A percentile compares a stretch with the other conserved stretches of the same genome.
Evolutionary conservation across 2,888 invertebrate species (phyloP).

Genomic region (Latrodectus hesperus): DNA sequence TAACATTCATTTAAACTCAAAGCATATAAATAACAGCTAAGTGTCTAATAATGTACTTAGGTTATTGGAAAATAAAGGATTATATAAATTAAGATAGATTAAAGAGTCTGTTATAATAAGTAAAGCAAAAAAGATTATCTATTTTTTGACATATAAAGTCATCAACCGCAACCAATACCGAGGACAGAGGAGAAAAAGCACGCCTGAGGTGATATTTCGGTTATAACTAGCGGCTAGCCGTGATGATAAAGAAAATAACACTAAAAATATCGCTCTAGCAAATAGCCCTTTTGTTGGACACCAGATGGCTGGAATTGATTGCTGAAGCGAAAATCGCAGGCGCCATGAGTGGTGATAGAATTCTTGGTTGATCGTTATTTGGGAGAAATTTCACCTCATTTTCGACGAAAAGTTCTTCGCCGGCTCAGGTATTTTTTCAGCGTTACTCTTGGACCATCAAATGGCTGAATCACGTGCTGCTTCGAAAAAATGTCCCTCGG

Average conservation of each 20-base stretch:
- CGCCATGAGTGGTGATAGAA: slow-evolving; percentile 57
- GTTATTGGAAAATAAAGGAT: no score
- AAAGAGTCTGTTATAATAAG: no score
- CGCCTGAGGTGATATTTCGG: slow-evolving; percentile 42
- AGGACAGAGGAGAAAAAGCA: slow-evolving; percentile 11
- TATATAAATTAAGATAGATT: no score
- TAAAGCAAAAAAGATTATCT: not conserved
- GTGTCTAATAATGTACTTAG: no score
- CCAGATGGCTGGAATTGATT: slow-evolving; percentile 63
- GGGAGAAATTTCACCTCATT: slow-evolving; percentile 35
- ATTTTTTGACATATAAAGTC: not conserved
- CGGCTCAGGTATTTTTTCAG: slow-evolving; percentile 19
- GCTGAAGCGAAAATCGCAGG: slow-evolving; percentile 60
- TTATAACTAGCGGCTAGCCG: slow-evolving; percentile 20
- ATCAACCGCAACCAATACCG: not conserved
- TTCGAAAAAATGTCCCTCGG: no score
- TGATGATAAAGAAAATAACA: slow-evolving; percentile 19
- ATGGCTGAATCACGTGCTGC: no score
- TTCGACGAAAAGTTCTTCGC: slow-evolving; percentile 1
- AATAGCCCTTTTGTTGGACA: slow-evolving; percentile 56
- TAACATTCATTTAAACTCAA: no score
- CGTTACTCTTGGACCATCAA: not conserved
- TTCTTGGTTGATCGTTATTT: slow-evolving; percentile 36
- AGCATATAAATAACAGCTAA: no score
- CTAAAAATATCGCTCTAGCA: slow-evolving; percentile 49